Evolutionary conservation across 2,797 vertebrate genomes (phyloP).

Genomic region (Helicolenus hilgendorfi): DNA sequence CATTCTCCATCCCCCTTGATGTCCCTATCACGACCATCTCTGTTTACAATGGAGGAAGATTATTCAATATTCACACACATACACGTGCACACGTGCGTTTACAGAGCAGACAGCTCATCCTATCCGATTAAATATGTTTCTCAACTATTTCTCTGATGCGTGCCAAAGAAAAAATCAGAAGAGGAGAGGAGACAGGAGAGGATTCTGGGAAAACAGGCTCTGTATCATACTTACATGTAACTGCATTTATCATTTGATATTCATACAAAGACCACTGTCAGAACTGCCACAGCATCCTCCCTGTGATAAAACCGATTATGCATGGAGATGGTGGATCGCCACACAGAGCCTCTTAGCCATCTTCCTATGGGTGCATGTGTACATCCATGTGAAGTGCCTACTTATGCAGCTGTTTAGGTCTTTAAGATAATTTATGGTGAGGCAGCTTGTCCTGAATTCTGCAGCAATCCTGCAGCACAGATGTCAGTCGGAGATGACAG

Average conservation of each 20-base stretch:
- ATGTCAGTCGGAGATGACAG: constrained; percentile 33
- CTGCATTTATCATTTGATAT: constrained; percentile 65
- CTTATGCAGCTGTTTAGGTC: constrained; percentile 19
- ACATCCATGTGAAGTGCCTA: constrained; percentile 28
- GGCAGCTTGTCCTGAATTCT: constrained; percentile 29
- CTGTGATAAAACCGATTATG: constrained; percentile 58
- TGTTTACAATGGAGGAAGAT: constrained; percentile 7
- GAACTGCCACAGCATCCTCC: constrained; percentile 44
- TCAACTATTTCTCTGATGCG: constrained; percentile 25
- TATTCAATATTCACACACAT: not conserved
- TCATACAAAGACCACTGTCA: constrained; percentile 60
- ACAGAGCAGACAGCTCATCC: constrained; percentile 39
- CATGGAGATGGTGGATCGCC: constrained; percentile 36
- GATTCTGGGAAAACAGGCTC: not conserved
- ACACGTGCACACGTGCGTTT: not conserved
- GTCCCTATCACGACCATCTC: not conserved
- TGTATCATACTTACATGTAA: constrained; percentile 24
- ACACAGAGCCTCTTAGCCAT: not conserved
- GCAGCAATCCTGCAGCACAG: constrained; percentile 41
- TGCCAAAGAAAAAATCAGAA: constrained; percentile 22
- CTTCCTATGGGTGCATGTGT: constrained; percentile 18
- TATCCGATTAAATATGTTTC: constrained; percentile 61
- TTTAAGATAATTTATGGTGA: constrained; percentile 18
- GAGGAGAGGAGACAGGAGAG: not conserved
- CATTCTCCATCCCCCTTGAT: not conserved